Base-by-base conservation (phyloP, 2,797 vertebrate genomes). In the Scyliorhinus canicula region DNA sequence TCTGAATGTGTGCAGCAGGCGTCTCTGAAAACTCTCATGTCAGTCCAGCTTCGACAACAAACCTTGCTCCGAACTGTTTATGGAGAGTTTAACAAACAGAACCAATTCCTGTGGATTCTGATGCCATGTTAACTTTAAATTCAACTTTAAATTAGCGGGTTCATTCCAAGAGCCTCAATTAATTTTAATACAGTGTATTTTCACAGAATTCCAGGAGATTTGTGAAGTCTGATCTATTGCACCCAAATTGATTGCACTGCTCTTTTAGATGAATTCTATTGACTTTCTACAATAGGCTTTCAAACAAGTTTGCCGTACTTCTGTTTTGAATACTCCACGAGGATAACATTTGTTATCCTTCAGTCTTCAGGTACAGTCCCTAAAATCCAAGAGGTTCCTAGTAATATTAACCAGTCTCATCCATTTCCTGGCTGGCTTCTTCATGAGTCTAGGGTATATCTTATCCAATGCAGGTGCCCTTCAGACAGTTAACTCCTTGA, bases 371-470 rank as follows among this genome's bases (percentile, higher is more conserved):
- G 93, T 69, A 93, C 44, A 52, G 28, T 24, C 44, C 65, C 65
- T 21, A 14, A 65, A 93, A 67, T 31, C 71, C 40, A 93, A 52
- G 93, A 12, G 52, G 12, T 19, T 71, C 47, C 65, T 28, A 52
- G 31, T 14, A 93, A 71, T 93, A 71, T 93, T 67, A 50, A 93
- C 93, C 65, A 71, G 47, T 93, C 67, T 93, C 11, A 26, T 52
- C 65, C 31, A 93, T 93, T 44, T 93, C 91, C 91, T 93, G 60
- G 40, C 44, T 93, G n/a, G 50, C 47, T 93, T 93, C 40, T 50
- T 47, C n/a, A 90, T 28, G 65, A 44, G n/a, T 93, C 91, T 40
- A 40, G 60, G 60, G 63, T 44, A 7, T 47, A 44, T 63, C 90
- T 93, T 71, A 52, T 71, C 65, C 67, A 69, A 11, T 71, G 65